A percentile compares a stretch with the other conserved stretches of the same genome.
Evolutionary conservation across 2,797 vertebrate species (phyloP).

Genomic region (Pipistrellus kuhlii): DNA sequence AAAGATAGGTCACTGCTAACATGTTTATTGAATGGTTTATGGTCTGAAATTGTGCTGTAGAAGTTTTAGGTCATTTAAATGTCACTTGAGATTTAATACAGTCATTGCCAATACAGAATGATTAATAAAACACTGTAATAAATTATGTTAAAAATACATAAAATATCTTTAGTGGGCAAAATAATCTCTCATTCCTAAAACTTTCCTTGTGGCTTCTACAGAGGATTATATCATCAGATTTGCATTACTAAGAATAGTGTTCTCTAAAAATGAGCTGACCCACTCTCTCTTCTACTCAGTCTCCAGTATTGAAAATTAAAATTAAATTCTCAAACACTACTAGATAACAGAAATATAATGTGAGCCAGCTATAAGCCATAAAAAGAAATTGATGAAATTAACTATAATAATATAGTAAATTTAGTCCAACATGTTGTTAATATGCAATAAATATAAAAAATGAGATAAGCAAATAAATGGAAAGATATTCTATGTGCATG

Average conservation of each 20-base stretch:
- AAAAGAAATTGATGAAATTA: neutral
- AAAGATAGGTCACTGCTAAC: neutral
- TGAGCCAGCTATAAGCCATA: neutral
- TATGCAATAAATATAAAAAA: neutral
- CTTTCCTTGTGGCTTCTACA: neutral
- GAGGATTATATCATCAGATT: neutral
- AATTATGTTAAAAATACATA: neutral
- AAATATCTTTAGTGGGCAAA: neutral
- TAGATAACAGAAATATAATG: neutral
- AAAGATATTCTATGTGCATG: neutral
- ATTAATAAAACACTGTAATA: neutral
- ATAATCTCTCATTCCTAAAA: neutral
- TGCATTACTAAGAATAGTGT: neutral
- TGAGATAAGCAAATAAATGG: neutral
- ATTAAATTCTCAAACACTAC: neutral
- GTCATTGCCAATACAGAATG: neutral
- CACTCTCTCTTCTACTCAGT: neutral
- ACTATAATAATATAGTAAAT: neutral
- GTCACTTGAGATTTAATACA: constrained; percentile 8
- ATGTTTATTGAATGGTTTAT: neutral
- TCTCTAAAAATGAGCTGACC: neutral
- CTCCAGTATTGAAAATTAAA: neutral
- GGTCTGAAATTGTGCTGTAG: neutral
- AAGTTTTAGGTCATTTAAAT: constrained; percentile 37
- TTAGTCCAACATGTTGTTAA: neutral